Conservation (phyloP, 2,888 invertebrate genomes). For the Cremastinae sp. region DNA sequence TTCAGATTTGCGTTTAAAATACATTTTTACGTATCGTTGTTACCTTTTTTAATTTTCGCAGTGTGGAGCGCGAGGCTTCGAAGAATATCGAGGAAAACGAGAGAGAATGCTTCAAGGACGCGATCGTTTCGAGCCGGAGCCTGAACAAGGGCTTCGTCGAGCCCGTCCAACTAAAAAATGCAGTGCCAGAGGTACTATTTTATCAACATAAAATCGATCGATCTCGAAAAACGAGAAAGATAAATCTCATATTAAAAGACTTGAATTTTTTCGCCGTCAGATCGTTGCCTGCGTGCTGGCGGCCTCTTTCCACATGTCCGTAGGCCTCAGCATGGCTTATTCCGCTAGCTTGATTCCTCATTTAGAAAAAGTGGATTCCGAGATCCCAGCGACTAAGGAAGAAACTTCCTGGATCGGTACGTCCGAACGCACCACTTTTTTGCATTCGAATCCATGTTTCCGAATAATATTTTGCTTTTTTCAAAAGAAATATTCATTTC, state of each 20-base stretch:
- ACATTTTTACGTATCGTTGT: background rate
- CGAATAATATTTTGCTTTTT: no score
- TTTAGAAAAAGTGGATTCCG: constrained; percentile 75
- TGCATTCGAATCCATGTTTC: no score
- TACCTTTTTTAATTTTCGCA: constrained; percentile 48
- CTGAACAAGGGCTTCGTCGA: constrained; percentile 76
- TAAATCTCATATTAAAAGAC: constrained; percentile 10
- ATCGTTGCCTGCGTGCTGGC: constrained; percentile 82
- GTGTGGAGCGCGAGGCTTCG: constrained; percentile 78
- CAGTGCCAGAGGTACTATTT: constrained; percentile 71
- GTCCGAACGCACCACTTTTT: constrained; percentile 18
- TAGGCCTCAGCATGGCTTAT: constrained; percentile 83
- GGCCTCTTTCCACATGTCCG: constrained; percentile 83
- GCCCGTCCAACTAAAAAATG: constrained; percentile 70
- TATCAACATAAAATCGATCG: no score
- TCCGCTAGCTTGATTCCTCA: constrained; percentile 83
- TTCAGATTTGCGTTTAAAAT: no score
- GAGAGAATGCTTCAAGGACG: constrained; percentile 77
- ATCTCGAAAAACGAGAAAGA: constrained; percentile 5
- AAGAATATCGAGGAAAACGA: constrained; percentile 78
- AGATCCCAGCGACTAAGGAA: constrained; percentile 73
- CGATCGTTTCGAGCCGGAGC: constrained; percentile 77
- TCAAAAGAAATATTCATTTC: no score
- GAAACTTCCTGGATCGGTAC: constrained; percentile 83
- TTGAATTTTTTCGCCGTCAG: constrained; percentile 72